Evolutionary conservation across 2,113 vertebrate species (phyloP).

Genomic region (Sinosuthora webbiana): DNA sequence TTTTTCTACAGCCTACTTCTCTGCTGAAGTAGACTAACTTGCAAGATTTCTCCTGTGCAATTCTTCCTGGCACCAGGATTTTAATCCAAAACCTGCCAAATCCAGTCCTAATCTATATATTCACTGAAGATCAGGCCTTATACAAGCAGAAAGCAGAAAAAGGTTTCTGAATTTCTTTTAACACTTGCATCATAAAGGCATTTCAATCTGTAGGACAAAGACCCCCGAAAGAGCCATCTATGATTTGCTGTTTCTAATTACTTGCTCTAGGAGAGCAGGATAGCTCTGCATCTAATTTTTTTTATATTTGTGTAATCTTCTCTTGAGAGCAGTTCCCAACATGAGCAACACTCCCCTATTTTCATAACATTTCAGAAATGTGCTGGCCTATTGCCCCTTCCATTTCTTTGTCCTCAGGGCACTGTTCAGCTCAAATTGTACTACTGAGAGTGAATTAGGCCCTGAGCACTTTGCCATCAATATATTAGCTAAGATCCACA

Average conservation of each 20-base stretch:
- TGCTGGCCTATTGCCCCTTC: background rate
- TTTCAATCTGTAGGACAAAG: background rate
- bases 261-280: background rate
- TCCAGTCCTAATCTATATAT: background rate
- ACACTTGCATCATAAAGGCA: background rate
- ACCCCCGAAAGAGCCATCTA: background rate
- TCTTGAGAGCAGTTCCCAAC: slow-evolving; percentile 17
- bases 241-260: slow-evolving; percentile 58
- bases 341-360: background rate
- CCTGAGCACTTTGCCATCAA: slow-evolving; percentile 10
- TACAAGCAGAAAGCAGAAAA: background rate
- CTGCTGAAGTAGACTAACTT: background rate
- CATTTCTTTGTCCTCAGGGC: slow-evolving; percentile 14
- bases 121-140: background rate
- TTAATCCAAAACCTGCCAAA: background rate
- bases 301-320: background rate
- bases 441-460: background rate
- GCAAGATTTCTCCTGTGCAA: background rate
- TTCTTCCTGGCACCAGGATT: background rate
- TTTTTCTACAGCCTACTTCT: background rate
- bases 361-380: slow-evolving; percentile 32
- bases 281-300: background rate
- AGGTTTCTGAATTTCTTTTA: background rate
- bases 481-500: background rate
- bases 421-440: background rate